phyloP scores from a whole-genome alignment of 2,888 invertebrate species.

The Fabriciana adippe region DNA sequence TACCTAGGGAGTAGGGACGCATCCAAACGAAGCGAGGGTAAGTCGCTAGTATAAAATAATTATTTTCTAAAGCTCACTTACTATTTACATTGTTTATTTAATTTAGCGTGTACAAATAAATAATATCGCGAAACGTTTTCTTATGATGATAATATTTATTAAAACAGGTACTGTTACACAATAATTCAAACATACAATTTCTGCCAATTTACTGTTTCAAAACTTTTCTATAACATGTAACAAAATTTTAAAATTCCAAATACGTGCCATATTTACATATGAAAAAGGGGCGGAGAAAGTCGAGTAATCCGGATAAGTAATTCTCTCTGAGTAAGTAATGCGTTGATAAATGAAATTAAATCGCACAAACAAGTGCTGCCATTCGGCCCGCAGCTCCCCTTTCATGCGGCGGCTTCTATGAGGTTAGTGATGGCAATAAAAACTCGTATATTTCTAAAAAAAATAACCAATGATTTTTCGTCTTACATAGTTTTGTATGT shows the following conservation, averaged over 20 bases:
- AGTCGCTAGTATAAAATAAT: too few relatives aligned
- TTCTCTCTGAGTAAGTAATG: constrained; percentile 80
- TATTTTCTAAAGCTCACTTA: too few relatives aligned
- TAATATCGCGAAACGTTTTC: too few relatives aligned
- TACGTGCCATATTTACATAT: constrained; percentile 58
- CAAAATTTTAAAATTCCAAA: constrained; percentile 40
- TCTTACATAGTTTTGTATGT: neutral
- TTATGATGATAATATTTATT: too few relatives aligned
- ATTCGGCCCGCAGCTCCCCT: constrained; percentile 69
- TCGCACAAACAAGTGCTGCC: constrained; percentile 81
- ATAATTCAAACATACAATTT: neutral
- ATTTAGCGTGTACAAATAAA: too few relatives aligned
- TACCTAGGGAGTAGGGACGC: too few relatives aligned
- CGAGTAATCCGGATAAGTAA: constrained; percentile 79
- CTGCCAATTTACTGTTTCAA: neutral
- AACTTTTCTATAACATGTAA: neutral
- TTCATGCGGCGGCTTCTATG: constrained; percentile 52
- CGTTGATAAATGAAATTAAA: constrained; percentile 83
- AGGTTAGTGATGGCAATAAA: constrained; percentile 49
- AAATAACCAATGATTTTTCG: neutral
- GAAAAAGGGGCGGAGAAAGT: constrained; percentile 54
- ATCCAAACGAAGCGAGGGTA: too few relatives aligned
- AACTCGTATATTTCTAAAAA: neutral
- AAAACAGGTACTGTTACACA: too few relatives aligned
- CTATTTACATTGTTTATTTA: too few relatives aligned